Base-by-base conservation (phyloP, 2,797 vertebrate genomes). In the Pseudomugil gertrudae region DNA sequence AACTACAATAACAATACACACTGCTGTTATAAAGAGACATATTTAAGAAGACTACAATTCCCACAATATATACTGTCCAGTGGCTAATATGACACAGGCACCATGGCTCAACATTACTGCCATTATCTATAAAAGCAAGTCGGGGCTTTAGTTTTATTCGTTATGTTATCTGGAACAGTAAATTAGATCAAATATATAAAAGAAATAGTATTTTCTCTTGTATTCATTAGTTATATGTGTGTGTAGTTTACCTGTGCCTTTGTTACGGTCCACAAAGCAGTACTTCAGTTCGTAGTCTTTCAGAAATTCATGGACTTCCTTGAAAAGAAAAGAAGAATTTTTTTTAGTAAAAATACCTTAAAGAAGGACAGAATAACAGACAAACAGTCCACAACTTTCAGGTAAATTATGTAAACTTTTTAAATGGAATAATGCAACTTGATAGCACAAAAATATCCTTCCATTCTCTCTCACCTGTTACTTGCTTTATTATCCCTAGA, bases 201-300 rank as follows among this genome's bases (percentile, higher is more conserved):
- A n/a, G n/a, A n/a, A n/a, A 66, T 13, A 58, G 40, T 3, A 38
- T 35, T 15, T 50, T 48, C 74, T 11, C 32, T 5, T 43, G 32
- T 50, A 21, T 36, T 56, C 21, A 4, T 63, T 58, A 70, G 0
- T 62, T 14, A 17, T 55, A 6, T 21, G 13, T 21, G 23, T 30
- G 60, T 27, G 56, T 82, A 62, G 58, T 69, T 94, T 95, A 99
- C 98, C 98, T 94, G 96, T 99, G 90, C 96, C 96, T 93, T 98
- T 99, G 93, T 97, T 98, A 86, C 95, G 96, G 92, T 99, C 98
- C 93, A 99, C 96, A 30, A 98, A 99, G 90, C 98, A 99, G 66
- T 99, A 99, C 77, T 99, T 98, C 78, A 99, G 92, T 80, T 98
- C 98, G 66, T 97, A 99, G 68, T 96, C 95, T 79, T 95, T 95